These are phyloP conservation scores for Drosophila biarmipes DNA, from an alignment of 1,140 invertebrate species.

Conservation along the genomic window DNA sequence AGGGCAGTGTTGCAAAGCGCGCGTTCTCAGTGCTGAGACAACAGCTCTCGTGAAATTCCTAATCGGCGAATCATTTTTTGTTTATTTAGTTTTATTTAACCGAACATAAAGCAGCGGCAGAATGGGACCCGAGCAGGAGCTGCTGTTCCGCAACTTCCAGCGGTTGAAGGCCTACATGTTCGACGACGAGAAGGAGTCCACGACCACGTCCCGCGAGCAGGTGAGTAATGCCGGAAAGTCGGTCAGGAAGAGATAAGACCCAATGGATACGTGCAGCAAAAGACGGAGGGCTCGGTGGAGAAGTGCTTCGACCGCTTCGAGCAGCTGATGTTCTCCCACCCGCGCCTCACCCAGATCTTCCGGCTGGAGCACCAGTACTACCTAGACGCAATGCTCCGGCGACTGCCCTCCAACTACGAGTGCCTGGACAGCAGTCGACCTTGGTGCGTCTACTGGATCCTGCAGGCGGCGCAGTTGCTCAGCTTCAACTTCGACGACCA, in stretches of 20 bases:
- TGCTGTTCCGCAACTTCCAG: constrained; percentile 70
- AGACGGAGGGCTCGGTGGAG: constrained; percentile 88
- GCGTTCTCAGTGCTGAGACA: background rate
- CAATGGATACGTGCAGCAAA: constrained; percentile 85
- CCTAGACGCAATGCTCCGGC: constrained; percentile 89
- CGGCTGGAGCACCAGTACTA: constrained; percentile 88
- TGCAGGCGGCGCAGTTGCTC: constrained; percentile 94
- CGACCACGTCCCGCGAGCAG: constrained; percentile 86
- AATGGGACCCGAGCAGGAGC: constrained; percentile 61
- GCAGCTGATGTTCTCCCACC: constrained; percentile 85
- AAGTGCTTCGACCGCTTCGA: constrained; percentile 88
- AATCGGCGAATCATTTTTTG: constrained; percentile 12
- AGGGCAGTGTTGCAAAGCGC: background rate
- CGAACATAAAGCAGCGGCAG: constrained; percentile 4
- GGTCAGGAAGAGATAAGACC: constrained; percentile 19
- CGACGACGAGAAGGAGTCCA: constrained; percentile 85
- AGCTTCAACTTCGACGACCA: constrained; percentile 89
- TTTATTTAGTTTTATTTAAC: constrained; percentile 42
- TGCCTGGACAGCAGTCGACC: constrained; percentile 96
- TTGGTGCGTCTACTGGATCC: constrained; percentile 98
- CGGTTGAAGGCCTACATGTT: constrained; percentile 74
- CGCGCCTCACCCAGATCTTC: constrained; percentile 87
- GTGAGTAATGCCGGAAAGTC: constrained; percentile 79
- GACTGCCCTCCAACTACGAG: constrained; percentile 90
- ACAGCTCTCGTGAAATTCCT: constrained; percentile 1